These are phyloP conservation scores for Mactra quadrangularis DNA, from an alignment of 1,140 invertebrate genomes.

Conservation along the genomic window DNA sequence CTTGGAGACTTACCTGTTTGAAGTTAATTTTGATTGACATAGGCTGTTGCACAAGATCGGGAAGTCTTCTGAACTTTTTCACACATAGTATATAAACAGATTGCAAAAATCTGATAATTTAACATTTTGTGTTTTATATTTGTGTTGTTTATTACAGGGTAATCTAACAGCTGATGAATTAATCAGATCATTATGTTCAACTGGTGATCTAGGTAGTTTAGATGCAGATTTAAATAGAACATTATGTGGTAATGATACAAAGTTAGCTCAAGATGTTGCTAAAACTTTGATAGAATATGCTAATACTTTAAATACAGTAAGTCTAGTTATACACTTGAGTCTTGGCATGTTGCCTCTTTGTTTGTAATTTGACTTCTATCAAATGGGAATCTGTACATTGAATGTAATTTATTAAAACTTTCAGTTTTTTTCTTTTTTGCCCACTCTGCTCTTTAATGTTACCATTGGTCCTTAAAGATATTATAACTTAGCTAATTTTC, in stretches of 20 bases:
- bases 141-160: no score
- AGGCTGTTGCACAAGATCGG: no score
- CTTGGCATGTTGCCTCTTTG: not conserved
- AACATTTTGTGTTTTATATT: no score
- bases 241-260: slow-evolving; percentile 30
- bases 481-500: not conserved
- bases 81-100: no score
- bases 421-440: not conserved
- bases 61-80: no score
- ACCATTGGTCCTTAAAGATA: not conserved
- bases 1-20: no score
- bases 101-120: no score
- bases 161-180: slow-evolving; percentile 32
- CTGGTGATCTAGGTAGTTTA: not conserved
- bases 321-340: not conserved
- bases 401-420: not conserved
- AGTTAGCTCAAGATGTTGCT: slow-evolving; percentile 9
- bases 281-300: slow-evolving; percentile 20
- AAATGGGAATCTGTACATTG: not conserved
- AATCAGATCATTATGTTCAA: not conserved
- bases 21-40: no score
- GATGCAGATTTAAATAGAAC: not conserved
- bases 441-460: not conserved
- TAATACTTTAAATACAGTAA: not conserved
- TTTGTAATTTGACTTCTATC: not conserved